Base-by-base conservation (phyloP, 2,888 invertebrate species). In the Amiota minor region DNA sequence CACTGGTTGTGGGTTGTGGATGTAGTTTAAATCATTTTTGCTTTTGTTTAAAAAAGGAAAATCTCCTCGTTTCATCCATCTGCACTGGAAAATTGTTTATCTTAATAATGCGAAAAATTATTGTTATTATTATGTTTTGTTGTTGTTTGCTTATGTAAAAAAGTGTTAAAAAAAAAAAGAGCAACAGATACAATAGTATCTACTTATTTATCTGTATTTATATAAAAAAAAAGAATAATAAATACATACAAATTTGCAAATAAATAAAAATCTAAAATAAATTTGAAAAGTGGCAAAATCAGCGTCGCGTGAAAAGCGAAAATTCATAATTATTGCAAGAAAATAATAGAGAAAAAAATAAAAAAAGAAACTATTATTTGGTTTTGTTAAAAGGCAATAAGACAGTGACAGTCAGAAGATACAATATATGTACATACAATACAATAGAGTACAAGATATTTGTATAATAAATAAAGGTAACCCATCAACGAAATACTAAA, bases 161-260 rank as follows among this genome's bases (percentile, higher is more conserved):
- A 50, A 50, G 53, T n/a, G n/a, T n/a, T n/a, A 50, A 50, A 50
- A 50, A 50, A 6, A 50, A 50, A 49, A 49, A 9, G 49, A 9
- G 53, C 14, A 35, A 0, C 35, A 35, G 35, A 35, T 59, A 59
- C 8, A 18, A 10, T 59, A 20, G 16, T 59, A 59, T 18, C 18
- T n/a, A 53, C 4, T 50, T 50, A 55, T 18, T 20, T 50, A 55
- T 18, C 12, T 16, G 9, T 18, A 18, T n/a, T 9, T 4, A 59
- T 11, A 62, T 10, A 62, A 35, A 10, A 62, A 35, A 14, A 35
- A 61, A 16, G 11, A 12, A 8, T 20, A 61, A 61, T 20, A 61
- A 61, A 62, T 35, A 35, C 62, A 62, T 1, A 35, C 45, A 62
- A 62, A 62, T n/a, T n/a, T 62, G 62, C 20, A 62, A 62, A 62